These are phyloP conservation scores for Notothenia rossii DNA, from an alignment of 2,113 vertebrate species.

Conservation along the genomic window DNA sequence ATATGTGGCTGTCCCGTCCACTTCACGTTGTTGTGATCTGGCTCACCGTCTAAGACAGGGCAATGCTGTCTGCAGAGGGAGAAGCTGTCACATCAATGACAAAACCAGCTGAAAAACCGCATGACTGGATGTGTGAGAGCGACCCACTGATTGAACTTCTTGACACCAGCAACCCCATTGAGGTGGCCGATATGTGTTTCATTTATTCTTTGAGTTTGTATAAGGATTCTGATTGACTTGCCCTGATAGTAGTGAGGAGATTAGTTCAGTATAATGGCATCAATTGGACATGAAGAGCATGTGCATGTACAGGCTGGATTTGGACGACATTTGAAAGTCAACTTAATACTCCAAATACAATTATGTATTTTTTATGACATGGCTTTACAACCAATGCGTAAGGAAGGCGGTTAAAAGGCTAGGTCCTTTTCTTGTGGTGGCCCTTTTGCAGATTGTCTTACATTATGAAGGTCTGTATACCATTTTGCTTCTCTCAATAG, in stretches of 20 bases:
- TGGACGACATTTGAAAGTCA: background rate
- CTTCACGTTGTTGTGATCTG: conserved; percentile 62
- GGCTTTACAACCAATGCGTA: background rate
- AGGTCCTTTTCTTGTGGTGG: background rate
- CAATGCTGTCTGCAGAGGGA: conserved; percentile 57
- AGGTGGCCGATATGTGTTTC: conserved; percentile 13
- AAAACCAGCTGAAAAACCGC: conserved; percentile 63
- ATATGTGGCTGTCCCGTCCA: conserved; percentile 35
- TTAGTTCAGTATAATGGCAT: conserved; percentile 27
- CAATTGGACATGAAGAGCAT: conserved; percentile 26
- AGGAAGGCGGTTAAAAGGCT: background rate
- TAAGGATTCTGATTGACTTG: conserved; percentile 30
- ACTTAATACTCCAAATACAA: conserved; percentile 1
- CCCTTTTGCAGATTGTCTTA: conserved; percentile 24
- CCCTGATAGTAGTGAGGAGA: conserved; percentile 26
- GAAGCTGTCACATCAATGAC: conserved; percentile 62
- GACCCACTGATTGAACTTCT: conserved; percentile 25
- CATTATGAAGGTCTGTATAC: conserved; percentile 54
- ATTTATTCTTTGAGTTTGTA: conserved; percentile 41
- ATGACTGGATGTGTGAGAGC: conserved; percentile 29
- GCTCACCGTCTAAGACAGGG: conserved; percentile 63
- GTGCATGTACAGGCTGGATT: background rate
- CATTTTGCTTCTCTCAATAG: conserved; percentile 34
- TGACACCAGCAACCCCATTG: conserved; percentile 48
- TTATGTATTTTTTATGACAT: conserved; percentile 14